Conservation (phyloP, 2,888 invertebrate genomes). For the Dusona sp. region DNA sequence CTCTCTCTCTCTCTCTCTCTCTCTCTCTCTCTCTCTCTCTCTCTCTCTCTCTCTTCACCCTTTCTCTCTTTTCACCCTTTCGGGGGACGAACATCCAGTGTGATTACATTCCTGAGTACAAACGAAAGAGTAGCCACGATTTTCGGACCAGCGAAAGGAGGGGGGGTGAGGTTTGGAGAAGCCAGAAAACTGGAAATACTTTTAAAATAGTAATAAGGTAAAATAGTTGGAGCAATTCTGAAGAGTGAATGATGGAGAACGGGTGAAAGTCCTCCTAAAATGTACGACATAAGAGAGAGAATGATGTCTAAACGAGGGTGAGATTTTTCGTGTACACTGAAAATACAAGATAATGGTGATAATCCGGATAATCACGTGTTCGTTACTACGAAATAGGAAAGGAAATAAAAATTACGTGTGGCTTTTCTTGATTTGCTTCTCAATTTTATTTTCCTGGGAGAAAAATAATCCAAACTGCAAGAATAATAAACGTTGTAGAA, state of each 20-base stretch:
- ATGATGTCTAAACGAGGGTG: slow-evolving; percentile 7
- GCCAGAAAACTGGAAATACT: slow-evolving; percentile 35
- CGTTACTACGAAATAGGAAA: not conserved
- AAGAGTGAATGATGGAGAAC: not conserved
- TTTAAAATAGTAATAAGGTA: slow-evolving; percentile 41
- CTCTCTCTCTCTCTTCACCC: no score
- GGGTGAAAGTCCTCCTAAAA: slow-evolving; percentile 2
- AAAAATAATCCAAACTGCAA: not conserved
- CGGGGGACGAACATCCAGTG: slow-evolving; percentile 55
- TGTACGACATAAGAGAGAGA: not conserved
- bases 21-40: no score
- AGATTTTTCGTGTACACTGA: not conserved
- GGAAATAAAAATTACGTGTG: not conserved
- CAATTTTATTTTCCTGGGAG: not conserved
- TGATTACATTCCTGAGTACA: slow-evolving; percentile 66
- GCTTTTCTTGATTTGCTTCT: not conserved
- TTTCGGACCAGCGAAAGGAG: not conserved
- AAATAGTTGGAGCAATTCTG: slow-evolving; percentile 32
- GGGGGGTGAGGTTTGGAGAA: not conserved
- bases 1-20: no score
- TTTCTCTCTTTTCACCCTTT: slow-evolving; percentile 22
- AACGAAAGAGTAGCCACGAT: slow-evolving; percentile 30
- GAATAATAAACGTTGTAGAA: not conserved
- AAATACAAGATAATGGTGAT: slow-evolving; percentile 6
- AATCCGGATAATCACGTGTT: not conserved